phyloP scores from a whole-genome alignment of 2,113 vertebrate species.

The Callionymus lyra region DNA sequence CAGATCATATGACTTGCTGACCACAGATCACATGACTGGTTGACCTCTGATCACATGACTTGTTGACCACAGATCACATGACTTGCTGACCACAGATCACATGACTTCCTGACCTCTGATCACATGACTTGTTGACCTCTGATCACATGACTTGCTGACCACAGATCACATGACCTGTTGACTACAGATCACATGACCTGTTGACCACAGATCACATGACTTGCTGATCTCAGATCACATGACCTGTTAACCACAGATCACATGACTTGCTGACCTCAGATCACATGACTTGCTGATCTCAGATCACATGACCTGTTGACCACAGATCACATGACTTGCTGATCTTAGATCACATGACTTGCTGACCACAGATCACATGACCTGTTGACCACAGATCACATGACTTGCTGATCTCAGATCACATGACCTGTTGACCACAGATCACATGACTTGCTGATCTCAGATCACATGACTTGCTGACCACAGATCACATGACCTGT shows the following conservation, averaged over 20 bases:
- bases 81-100: conserved; percentile 43
- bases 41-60: background rate
- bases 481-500: conserved; percentile 9
- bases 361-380: background rate
- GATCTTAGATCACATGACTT: no score
- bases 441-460: conserved; percentile 65
- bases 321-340: conserved; percentile 58
- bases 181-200: conserved; percentile 7
- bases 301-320: conserved; percentile 11
- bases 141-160: conserved; percentile 11
- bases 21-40: no score
- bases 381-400: conserved; percentile 17
- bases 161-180: conserved; percentile 56
- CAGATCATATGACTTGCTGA: conserved; percentile 60
- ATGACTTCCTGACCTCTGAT: conserved; percentile 10
- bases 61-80: conserved; percentile 33
- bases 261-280: conserved; percentile 72
- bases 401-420: conserved; percentile 50
- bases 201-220: conserved; percentile 42
- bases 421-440: conserved; percentile 11
- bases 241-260: conserved; percentile 9
- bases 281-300: no score
- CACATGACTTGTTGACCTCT: conserved; percentile 55
- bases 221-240: conserved; percentile 31
- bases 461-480: no score